Percentiles rank a stretch among this genome's conserved stretches.
Conservation (phyloP, 1,140 invertebrate genomes). For the Zaprionus camerounensis region DNA sequence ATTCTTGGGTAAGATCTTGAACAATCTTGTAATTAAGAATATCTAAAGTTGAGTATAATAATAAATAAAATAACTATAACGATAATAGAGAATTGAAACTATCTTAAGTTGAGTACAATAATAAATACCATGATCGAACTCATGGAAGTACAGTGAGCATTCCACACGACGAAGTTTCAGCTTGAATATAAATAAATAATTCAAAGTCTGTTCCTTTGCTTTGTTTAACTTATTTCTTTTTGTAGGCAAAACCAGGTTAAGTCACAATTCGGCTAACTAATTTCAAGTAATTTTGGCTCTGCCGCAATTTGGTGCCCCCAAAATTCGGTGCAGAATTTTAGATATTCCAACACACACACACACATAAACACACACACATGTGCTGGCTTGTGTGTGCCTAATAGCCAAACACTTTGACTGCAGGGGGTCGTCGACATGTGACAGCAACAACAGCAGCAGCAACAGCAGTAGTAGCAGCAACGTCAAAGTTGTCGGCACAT, state of each 20-base stretch:
- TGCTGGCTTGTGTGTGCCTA: conserved; percentile 15
- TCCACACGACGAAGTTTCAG: too few relatives aligned
- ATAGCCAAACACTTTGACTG: conserved; percentile 34
- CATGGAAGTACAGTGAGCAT: too few relatives aligned
- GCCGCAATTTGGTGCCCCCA: background rate
- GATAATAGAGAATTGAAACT: too few relatives aligned
- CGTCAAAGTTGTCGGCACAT: conserved; percentile 67
- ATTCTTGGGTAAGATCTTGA: background rate
- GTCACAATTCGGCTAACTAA: background rate
- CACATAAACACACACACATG: background rate
- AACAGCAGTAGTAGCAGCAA: conserved; percentile 1
- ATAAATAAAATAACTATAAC: too few relatives aligned
- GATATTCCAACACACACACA: conserved; percentile 5
- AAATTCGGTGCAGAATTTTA: conserved; percentile 21
- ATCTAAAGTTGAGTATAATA: too few relatives aligned
- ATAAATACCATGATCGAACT: too few relatives aligned
- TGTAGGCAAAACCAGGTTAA: background rate
- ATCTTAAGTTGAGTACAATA: too few relatives aligned
- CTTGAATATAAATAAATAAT: too few relatives aligned
- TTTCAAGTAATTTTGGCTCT: background rate
- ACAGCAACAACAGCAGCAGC: conserved; percentile 11
- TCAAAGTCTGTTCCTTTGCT: too few relatives aligned
- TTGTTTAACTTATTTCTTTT: background rate
- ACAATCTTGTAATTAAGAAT: background rate
- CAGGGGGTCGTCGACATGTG: conserved; percentile 43